These are phyloP conservation scores for Dasyurus viverrinus DNA, from an alignment of 2,113 vertebrate species.

Conservation along the genomic window DNA sequence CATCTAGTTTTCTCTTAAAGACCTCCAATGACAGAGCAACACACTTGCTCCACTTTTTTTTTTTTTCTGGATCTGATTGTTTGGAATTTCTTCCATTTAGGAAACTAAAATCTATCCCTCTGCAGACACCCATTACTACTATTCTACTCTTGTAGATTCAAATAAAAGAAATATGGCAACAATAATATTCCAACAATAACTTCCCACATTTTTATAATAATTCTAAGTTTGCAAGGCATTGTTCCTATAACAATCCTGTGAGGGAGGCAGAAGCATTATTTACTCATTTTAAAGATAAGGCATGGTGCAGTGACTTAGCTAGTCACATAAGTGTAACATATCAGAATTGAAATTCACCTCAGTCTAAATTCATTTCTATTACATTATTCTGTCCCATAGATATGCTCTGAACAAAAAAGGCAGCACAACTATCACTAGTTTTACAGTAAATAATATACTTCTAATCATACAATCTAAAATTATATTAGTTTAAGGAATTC, in stretches of 20 bases:
- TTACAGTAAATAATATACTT: neutral
- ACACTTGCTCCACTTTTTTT: neutral
- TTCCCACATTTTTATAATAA: neutral
- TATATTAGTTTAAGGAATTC: neutral
- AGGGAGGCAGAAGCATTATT: conserved; percentile 17
- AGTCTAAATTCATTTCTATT: conserved; percentile 16
- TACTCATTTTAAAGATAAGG: neutral
- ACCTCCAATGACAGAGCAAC: neutral
- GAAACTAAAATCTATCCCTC: neutral
- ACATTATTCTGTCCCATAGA: neutral
- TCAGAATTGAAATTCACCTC: neutral
- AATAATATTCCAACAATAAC: neutral
- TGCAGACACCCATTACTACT: neutral
- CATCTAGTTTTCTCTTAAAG: neutral
- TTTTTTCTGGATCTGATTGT: neutral
- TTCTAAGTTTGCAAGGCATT: neutral
- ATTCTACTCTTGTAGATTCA: neutral
- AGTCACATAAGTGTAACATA: neutral
- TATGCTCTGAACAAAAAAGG: conserved; percentile 2
- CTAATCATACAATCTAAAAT: neutral
- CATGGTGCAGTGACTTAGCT: neutral
- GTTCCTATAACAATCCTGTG: neutral
- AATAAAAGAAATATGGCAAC: neutral
- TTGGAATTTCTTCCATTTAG: neutral
- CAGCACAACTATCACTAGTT: neutral